Evolutionary conservation across 2,888 invertebrate species (phyloP).

Genomic region (Drosophila pseudotalamancana): DNA sequence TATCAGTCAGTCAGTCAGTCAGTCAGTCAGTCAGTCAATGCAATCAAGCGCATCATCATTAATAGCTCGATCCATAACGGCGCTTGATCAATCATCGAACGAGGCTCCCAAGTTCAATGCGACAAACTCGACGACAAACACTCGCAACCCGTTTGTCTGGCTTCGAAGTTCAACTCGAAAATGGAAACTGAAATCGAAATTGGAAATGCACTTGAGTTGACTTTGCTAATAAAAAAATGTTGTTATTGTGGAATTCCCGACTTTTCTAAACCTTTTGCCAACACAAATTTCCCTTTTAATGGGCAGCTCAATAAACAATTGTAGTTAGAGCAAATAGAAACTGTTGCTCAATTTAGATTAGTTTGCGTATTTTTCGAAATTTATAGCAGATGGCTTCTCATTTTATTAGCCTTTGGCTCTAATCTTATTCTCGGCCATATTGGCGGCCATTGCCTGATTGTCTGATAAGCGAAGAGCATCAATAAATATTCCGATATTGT

Average conservation of each 20-base stretch:
- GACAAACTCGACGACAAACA: slow-evolving; percentile 11
- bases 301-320: not conserved
- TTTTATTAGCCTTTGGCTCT: not conserved
- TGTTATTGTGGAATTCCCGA: slow-evolving; percentile 2
- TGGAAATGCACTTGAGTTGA: slow-evolving; percentile 55
- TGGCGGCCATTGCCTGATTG: slow-evolving; percentile 19
- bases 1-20: too few relatives aligned
- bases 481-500: slow-evolving; percentile 1
- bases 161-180: slow-evolving; percentile 31
- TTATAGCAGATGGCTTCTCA: slow-evolving; percentile 41
- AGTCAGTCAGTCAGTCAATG: slow-evolving; percentile 41
- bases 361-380: not conserved
- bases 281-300: slow-evolving; percentile 12
- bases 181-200: slow-evolving; percentile 21
- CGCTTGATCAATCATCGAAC: slow-evolving; percentile 33
- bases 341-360: slow-evolving; percentile 19
- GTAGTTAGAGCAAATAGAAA: slow-evolving; percentile 7
- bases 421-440: slow-evolving; percentile 19
- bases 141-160: slow-evolving; percentile 15
- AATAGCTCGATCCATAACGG: slow-evolving; percentile 48
- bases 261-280: slow-evolving; percentile 5
- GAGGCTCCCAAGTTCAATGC: slow-evolving; percentile 51
- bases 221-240: not conserved
- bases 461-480: slow-evolving; percentile 9
- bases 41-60: slow-evolving; percentile 46